Conservation (phyloP, 2,888 invertebrate genomes). For the Trissoscelio sp. region DNA sequence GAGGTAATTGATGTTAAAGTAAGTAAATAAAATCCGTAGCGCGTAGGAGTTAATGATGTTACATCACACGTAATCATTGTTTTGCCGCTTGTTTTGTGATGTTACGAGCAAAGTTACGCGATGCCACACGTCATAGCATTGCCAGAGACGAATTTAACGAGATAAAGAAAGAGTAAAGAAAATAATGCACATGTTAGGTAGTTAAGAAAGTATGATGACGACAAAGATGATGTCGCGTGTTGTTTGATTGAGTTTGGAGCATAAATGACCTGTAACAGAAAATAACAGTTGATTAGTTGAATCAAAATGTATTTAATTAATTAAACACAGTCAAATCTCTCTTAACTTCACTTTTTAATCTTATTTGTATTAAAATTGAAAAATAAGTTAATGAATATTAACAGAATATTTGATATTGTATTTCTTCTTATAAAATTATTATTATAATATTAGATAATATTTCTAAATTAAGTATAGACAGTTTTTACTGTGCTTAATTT, state of each 20-base stretch:
- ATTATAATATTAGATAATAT: background rate
- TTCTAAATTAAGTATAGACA: background rate
- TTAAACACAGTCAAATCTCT: background rate
- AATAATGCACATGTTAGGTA: slow-evolving; percentile 3
- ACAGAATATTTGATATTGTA: too few species aligned
- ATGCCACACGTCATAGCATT: slow-evolving; percentile 17
- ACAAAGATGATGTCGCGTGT: slow-evolving; percentile 21
- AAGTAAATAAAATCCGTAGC: slow-evolving; percentile 60
- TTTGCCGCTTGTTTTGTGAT: slow-evolving; percentile 56
- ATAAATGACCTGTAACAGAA: background rate
- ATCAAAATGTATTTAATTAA: background rate
- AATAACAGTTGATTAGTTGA: too few species aligned
- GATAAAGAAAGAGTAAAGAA: slow-evolving; percentile 2
- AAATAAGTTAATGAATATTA: too few species aligned
- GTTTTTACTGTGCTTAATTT: background rate
- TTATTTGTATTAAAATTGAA: too few species aligned
- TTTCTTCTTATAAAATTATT: too few species aligned
- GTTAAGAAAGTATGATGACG: slow-evolving; percentile 26
- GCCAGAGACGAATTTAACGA: slow-evolving; percentile 55
- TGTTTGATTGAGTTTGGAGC: slow-evolving; percentile 10
- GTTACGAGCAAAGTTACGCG: slow-evolving; percentile 40
- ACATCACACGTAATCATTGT: slow-evolving; percentile 61
- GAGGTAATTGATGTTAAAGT: slow-evolving; percentile 52
- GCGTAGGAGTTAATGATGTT: slow-evolving; percentile 60
- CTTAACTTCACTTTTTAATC: background rate